Evolutionary conservation across 2,888 invertebrate species (phyloP), one percentile per base, ranked within the genome.

Genomic region (Ptychoptera contaminata): DNA sequence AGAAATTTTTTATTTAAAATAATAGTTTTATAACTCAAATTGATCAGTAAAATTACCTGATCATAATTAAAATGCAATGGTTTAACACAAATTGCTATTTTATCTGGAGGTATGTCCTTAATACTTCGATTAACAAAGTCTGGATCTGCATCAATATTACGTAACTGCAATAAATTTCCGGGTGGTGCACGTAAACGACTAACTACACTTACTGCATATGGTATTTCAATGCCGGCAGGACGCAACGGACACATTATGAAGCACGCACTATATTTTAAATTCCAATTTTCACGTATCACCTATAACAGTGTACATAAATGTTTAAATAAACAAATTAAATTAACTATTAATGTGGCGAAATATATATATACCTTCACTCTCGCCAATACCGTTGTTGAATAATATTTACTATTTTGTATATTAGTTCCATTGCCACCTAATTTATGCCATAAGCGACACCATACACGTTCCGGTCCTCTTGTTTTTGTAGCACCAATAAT

Each of bases 231-330:
- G 44, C 75, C 73, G 1, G 62, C 58, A 40, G 70, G 67, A 31
- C 76, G 74, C 47, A 88, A 66, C 8, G 85, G 79, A 55, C 91
- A 92, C 49, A 90, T 68, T 23, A 92, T 77, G 61, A 90, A 92
- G 55, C 85, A 83, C 8, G 92, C 92, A 59, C 87, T 88, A 67
- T 87, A 92, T 59, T 87, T 86, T 23, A 92, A 68, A 61, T 87
- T 91, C 92, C 92, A 92, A 61, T 92, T 91, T 61, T 92, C 92
- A 16, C 90, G 73, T 47, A 92, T 91, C 3, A 86, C 78, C 82
- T 77, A 55, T 49, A 45, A 23, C 23, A 23, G 23, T 7, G 7
- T n/a, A 23, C 23, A 23, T 23, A 23, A 23, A 23, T 23, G 23
- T 5, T 23, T 5, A 23, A 23, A 23, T 15, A 9, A 9, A 16